A percentile compares a stretch with the other conserved stretches of the same genome.
These are phyloP conservation scores for Melanotaenia pygmaea DNA, from an alignment of 2,797 vertebrate genomes.

Conservation along the genomic window DNA sequence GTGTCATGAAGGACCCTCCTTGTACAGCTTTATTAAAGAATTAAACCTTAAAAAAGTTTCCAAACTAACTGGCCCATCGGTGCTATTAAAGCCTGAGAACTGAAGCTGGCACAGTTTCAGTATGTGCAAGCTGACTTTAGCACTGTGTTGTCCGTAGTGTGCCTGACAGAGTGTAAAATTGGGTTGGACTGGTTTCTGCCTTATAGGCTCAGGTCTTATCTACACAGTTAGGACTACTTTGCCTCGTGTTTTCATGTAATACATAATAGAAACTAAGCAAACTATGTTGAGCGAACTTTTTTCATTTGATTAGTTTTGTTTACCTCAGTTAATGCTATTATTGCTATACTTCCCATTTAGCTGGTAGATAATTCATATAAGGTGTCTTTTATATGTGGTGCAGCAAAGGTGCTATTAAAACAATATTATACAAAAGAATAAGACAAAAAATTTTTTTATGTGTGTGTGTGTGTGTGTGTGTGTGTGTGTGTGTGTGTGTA, in stretches of 20 bases:
- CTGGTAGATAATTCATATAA: neutral
- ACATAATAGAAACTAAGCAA: conserved; percentile 8
- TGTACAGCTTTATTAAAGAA: neutral
- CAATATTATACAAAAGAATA: neutral
- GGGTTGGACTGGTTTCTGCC: conserved; percentile 19
- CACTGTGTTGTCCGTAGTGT: conserved; percentile 12
- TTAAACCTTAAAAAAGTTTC: conserved; percentile 1
- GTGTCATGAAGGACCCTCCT: too few relatives aligned
- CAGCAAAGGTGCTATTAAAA: neutral
- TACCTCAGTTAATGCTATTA: neutral
- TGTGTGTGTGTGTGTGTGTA: too few relatives aligned
- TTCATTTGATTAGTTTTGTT: conserved; percentile 1
- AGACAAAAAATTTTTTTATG: too few relatives aligned
- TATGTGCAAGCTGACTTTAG: conserved; percentile 26
- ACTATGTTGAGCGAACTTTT: neutral
- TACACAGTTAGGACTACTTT: conserved; percentile 6
- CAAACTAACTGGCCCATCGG: neutral
- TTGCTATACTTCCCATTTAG: neutral
- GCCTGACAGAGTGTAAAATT: conserved; percentile 23
- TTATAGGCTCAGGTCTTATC: conserved; percentile 6
- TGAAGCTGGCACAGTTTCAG: conserved; percentile 4
- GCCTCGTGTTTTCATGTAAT: conserved; percentile 6
- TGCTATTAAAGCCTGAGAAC: conserved; percentile 6
- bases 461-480: too few relatives aligned
- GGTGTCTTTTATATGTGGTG: neutral